Percentiles rank a stretch among this genome's conserved stretches.
phyloP scores from a whole-genome alignment of 1,140 invertebrate genomes.

The Palaemon carinicauda region DNA sequence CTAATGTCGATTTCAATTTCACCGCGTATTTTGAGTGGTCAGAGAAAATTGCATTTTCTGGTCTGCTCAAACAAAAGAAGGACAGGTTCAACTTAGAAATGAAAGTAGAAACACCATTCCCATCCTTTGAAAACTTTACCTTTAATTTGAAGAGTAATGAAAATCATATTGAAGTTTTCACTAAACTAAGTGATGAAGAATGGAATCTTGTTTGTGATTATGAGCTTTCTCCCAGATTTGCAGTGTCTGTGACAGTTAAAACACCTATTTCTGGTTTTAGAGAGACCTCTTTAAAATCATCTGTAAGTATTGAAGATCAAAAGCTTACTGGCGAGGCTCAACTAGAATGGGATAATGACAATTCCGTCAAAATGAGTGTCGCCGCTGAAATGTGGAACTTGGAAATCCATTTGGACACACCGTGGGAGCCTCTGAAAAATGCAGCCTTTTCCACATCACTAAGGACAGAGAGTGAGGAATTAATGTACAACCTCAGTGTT shows the following conservation, averaged over 20 bases:
- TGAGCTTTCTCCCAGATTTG: constrained; percentile 8
- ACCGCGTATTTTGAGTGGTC: constrained; percentile 18
- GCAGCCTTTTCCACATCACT: neutral
- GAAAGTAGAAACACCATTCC: constrained; percentile 3
- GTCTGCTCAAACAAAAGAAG: neutral
- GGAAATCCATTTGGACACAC: constrained; percentile 19
- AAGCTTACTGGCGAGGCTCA: neutral
- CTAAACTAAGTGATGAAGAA: neutral
- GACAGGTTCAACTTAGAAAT: neutral
- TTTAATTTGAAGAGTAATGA: neutral
- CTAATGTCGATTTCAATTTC: neutral
- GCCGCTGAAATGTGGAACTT: neutral
- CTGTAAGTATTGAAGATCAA: neutral
- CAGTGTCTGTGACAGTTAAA: neutral
- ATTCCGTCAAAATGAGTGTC: neutral
- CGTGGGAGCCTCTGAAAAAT: constrained; percentile 22
- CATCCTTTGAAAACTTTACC: neutral
- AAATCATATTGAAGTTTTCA: neutral
- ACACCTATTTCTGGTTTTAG: constrained; percentile 22
- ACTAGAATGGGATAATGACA: constrained; percentile 1
- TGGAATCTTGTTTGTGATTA: constrained; percentile 25
- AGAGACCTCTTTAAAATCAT: neutral
- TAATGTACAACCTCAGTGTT: neutral
- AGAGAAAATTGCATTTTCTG: neutral
- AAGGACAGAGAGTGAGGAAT: constrained; percentile 27